A percentile compares a stretch with the other conserved stretches of the same genome.
These are phyloP conservation scores for Sanderia malayensis DNA, from an alignment of 30 jellyfish, hydroid and myxozoan genomes.

Conservation along the genomic window DNA sequence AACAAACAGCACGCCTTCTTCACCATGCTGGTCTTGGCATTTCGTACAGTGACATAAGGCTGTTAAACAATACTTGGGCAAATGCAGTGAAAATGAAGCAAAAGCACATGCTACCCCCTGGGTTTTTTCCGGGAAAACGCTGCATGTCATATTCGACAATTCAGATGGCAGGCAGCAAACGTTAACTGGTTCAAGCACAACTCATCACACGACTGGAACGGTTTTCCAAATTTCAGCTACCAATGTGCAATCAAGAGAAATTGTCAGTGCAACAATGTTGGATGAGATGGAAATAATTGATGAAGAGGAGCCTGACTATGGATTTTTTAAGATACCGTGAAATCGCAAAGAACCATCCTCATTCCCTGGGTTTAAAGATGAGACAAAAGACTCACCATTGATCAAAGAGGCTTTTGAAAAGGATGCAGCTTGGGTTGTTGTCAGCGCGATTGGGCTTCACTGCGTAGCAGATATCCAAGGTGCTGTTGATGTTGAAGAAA, in stretches of 20 bases:
- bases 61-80: conserved; percentile 16
- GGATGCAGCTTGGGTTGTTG: conserved; percentile 54
- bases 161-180: conserved; percentile 52
- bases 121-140: conserved; percentile 28
- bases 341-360: conserved; percentile 31
- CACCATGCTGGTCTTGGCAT: conserved; percentile 44
- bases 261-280: conserved; percentile 10
- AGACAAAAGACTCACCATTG: conserved; percentile 28
- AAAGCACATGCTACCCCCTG: conserved; percentile 39
- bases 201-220: conserved; percentile 52
- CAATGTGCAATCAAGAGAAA: conserved; percentile 24
- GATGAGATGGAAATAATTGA: conserved; percentile 34
- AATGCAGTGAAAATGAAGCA: conserved; percentile 19
- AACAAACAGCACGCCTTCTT: conserved; percentile 39
- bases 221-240: conserved; percentile 29
- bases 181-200: conserved; percentile 23
- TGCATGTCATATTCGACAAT: conserved; percentile 43
- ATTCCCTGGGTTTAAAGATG: conserved; percentile 48
- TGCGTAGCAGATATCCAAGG: conserved; percentile 32
- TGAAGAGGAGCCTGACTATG: conserved; percentile 47
- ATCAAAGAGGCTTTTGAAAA: conserved; percentile 32
- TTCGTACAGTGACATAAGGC: conserved; percentile 35
- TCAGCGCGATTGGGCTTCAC: conserved; percentile 40
- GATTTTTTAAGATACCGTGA: conserved; percentile 51
- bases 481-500: conserved; percentile 37